Base-by-base conservation (phyloP, 2,888 invertebrate genomes). In the Himalopsyche tibetana region DNA sequence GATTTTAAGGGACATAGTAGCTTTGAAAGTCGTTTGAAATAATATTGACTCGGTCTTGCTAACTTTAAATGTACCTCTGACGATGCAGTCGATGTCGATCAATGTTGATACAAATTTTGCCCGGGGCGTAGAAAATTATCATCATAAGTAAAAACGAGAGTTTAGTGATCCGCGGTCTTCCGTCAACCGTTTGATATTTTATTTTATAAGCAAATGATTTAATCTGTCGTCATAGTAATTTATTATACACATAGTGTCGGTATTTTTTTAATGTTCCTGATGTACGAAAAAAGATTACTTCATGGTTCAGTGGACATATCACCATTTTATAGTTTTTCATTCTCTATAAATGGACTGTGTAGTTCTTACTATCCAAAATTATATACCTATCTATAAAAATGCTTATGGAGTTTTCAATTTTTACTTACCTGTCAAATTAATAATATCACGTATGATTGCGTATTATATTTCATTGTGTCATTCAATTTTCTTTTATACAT, bases 181-280 rank as follows among this genome's bases (percentile, higher is more conserved):
- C 19, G 19, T 19, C 63, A 63, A 4, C 63, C 28, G 63, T 63
- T 19, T 11, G 63, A 63, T 63, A 28, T 63, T 63, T 56, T 19
- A 56, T 56, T 56, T 63, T 19, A 63, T 63, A 19, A 19, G 63
- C n/a, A 63, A n/a, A 63, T 63, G 63, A 19, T 63, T 63, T 63
- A n/a, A 63, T 63, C 63, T 63, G 63, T 63, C 63, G 63, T 63
- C 63, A 28, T 19, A 63, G 11, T 63, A 63, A 63, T 63, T 63
- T 63, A 63, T 63, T 19, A 63, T 3, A 63, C 63, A 63, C 19
- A 63, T 2, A 19, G 8, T 19, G 8, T 63, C 11, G 63, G 4
- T 63, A 19, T 51, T 51, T 63, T 63, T 63, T 63, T 3, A 6
- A 19, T 28, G n/a, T 19, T 56, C 56, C 5, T 8, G 6, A 63